Base-by-base conservation (phyloP, 2,797 vertebrate species). In the Dryobates pubescens region DNA sequence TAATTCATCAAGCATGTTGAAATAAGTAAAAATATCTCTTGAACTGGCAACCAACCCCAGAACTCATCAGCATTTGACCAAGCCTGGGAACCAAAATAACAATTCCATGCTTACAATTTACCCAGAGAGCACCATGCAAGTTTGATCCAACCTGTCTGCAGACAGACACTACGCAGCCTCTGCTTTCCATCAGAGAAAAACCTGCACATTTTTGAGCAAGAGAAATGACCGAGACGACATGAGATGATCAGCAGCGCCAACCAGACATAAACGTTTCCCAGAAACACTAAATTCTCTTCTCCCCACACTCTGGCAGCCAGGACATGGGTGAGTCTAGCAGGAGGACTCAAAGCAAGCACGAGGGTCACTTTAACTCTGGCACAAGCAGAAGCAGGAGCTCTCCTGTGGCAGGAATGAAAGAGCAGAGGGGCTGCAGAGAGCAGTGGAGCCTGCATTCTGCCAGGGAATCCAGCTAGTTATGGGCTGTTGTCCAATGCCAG, bases 401-500 rank as follows among this genome's bases (percentile, higher is more conserved):
- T 32, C 30, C 15, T 32, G 29, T 57, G 54, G 29, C 54, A n/a
- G 17, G 29, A 57, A 1, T 2, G 12, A 7, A 6, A 2, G 43
- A 34, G 45, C 10, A 27, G 30, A 3, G 9, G 3, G 15, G 36
- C 76, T 24, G 36, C 54, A 13, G 34, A 9, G 3, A 6, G 29
- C 32, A 32, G 20, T 53, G 18, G 32, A 62, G 29, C 29, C 43
- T 30, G 8, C 0, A 0, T 23, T 53, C 18, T 5, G 4, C 11
- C 12, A 10, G 61, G 19, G 2, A 16, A 29, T 8, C 22, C 3
- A 4, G 13, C 24, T 47, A 16, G 6, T 24, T 27, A 14, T 8
- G 32, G 17, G 20, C 7, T 34, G 38, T 5, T 26, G 13, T 41
- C 58, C 0, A 1, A 64, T 0, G 3, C 43, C 36, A 59, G 62